Evolutionary conservation across 1,140 invertebrate genomes (phyloP), one percentile per base, ranked within the genome.

Genomic region (Aradophagus sp.): DNA sequence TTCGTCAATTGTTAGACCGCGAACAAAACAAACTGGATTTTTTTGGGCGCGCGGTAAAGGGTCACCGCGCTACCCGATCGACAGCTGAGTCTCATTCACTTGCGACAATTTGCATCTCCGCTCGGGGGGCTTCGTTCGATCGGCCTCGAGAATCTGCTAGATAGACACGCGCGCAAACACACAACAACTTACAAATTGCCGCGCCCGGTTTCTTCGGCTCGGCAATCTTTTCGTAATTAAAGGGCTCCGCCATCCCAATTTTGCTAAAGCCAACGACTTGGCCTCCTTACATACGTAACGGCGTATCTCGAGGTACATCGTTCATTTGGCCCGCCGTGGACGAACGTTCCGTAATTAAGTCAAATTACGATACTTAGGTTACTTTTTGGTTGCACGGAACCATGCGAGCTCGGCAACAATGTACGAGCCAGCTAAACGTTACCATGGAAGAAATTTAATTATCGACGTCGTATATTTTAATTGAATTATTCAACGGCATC

Each of bases 21-120:
- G 26, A 38, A 52, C 47, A 47, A 61, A 61, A 55, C 41, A 55
- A 15, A 59, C 34, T 45, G 34, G 53, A 67, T 66, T 45, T 55
- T 52, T 45, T 53, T 27, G 20, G 6, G 5, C 17, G 32, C 7
- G 45, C 26, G 35, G 56, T 56, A 69, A 69, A 55, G 48, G 61
- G 55, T 34, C 42, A 48, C 52, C 41, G 58, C 58, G 55, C 65
- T 45, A 65, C 58, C 71, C 19, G 23, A 19, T 48, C n/a, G 48
- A 71, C 80, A 81, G 77, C 76, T 78, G 78, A 77, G 69, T 76
- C 76, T 82, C n/a, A n/a, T n/a, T 77, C 67, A 63, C 68, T 50
- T 67, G 71, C 53, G 77, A 79, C 82, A 81, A 84, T 84, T 84
- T 84, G 82, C 81, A 82, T 84, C 78, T 76, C 78, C 63, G 68